A percentile compares a stretch with the other conserved stretches of the same genome.
phyloP scores from a whole-genome alignment of 1,140 invertebrate genomes.

The Cyclina sinensis region DNA sequence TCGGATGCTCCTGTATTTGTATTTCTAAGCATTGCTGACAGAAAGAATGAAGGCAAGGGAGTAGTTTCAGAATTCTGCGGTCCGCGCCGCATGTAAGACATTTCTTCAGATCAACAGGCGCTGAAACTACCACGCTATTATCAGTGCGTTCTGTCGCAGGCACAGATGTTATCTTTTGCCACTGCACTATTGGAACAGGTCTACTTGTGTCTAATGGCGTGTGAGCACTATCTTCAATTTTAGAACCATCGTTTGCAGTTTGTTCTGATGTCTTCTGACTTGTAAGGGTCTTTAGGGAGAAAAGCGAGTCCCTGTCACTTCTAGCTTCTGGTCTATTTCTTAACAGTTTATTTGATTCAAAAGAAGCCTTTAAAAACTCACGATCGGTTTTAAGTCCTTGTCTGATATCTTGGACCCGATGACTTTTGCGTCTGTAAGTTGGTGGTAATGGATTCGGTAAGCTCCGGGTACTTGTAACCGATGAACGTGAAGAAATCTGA shows the following conservation, averaged over 20 bases:
- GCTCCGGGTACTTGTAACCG: not conserved
- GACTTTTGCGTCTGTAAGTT: not conserved
- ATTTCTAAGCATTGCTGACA: constrained; percentile 41
- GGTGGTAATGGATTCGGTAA: not conserved
- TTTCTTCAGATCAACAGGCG: not conserved
- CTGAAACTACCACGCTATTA: not conserved
- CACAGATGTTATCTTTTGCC: constrained; percentile 54
- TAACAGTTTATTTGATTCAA: not conserved
- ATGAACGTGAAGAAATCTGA: not conserved
- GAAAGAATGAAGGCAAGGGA: constrained; percentile 55
- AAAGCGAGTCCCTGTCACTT: not conserved
- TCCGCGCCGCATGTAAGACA: constrained; percentile 31
- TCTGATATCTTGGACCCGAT: not conserved
- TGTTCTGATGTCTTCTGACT: not conserved
- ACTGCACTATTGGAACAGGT: constrained; percentile 30
- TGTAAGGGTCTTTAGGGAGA: not conserved
- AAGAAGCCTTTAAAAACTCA: not conserved
- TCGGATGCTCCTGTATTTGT: constrained; percentile 33
- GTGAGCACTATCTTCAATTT: not conserved
- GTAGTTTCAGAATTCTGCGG: constrained; percentile 33
- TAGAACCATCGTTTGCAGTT: not conserved
- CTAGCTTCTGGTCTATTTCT: not conserved
- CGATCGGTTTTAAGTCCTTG: not conserved
- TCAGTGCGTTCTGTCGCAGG: constrained; percentile 1
- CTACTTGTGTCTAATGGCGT: constrained; percentile 21